Evolutionary conservation across 37 sponge, comb jelly and placozoan genomes (phyloP).

Genomic region (Aplysina aerophoba): DNA sequence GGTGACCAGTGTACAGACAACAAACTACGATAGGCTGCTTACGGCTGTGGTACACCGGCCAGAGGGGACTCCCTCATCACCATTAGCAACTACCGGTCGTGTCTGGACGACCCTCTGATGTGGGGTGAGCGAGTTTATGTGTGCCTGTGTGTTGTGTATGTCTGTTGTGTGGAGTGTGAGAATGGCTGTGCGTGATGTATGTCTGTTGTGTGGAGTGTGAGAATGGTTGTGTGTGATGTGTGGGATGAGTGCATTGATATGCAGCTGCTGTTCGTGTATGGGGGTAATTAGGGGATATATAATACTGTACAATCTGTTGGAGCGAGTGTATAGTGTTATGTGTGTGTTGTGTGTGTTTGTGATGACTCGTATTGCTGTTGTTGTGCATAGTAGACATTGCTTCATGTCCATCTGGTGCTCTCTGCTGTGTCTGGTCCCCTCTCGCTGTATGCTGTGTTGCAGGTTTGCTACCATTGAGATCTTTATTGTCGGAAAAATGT

Average conservation of each 20-base stretch:
- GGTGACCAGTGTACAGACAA: constrained; percentile 53
- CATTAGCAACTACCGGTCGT: constrained; percentile 78
- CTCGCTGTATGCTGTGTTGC: background rate
- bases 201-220: background rate
- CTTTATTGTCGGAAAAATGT: background rate
- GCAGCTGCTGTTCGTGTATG: too few species aligned
- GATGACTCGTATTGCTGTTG: too few species aligned
- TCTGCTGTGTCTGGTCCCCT: too few species aligned
- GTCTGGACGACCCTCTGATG: constrained; percentile 78
- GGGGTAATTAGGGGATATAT: too few species aligned
- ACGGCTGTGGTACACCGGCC: constrained; percentile 57
- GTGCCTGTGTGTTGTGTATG: too few species aligned
- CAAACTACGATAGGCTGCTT: constrained; percentile 45
- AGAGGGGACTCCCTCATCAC: constrained; percentile 72
- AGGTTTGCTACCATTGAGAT: background rate
- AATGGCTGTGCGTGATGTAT: background rate
- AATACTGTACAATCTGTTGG: too few species aligned
- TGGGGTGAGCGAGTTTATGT: constrained; percentile 53
- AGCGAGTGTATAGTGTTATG: too few species aligned
- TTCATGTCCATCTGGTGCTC: too few species aligned
- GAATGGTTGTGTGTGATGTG: background rate
- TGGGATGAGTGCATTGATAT: too few species aligned
- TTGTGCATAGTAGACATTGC: too few species aligned
- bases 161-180: background rate
- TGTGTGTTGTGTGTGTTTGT: too few species aligned